phyloP scores from a whole-genome alignment of 2,113 vertebrate species.

The Anseranas semipalmata region DNA sequence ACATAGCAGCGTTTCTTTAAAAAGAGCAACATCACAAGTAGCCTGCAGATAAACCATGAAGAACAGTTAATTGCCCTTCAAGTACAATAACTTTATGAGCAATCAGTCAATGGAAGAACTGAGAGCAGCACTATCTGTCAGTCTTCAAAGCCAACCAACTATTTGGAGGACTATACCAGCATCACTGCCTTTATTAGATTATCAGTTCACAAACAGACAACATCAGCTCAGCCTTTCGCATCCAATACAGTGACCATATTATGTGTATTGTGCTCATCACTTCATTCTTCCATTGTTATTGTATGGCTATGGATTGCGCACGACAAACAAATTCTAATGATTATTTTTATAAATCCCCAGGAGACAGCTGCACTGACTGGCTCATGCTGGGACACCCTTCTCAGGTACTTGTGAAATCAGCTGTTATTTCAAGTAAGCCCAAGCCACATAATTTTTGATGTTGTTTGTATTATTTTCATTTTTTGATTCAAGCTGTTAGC shows the following conservation, averaged over 20 bases:
- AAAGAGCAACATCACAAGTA: neutral
- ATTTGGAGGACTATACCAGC: neutral
- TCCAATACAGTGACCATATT: neutral
- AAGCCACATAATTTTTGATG: neutral
- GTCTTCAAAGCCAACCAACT: neutral
- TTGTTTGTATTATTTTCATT: neutral
- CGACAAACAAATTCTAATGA: conserved; percentile 25
- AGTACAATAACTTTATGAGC: neutral
- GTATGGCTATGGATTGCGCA: neutral
- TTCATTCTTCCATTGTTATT: neutral
- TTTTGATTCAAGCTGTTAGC: neutral
- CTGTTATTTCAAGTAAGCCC: neutral
- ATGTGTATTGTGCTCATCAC: neutral
- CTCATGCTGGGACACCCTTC: neutral
- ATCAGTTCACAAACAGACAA: neutral
- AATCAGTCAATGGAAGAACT: neutral
- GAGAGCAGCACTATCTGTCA: neutral
- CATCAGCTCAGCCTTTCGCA: neutral
- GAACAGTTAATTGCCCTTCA: conserved; percentile 17
- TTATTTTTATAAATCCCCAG: neutral
- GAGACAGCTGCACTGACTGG: conserved; percentile 15
- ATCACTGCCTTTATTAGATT: neutral
- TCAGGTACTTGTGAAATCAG: conserved; percentile 32
- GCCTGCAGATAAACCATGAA: neutral
- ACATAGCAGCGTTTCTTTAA: neutral